Percentiles rank a stretch among this genome's conserved stretches.
Evolutionary conservation across 2,888 invertebrate species (phyloP).

Genomic region (Chouioia cunea): DNA sequence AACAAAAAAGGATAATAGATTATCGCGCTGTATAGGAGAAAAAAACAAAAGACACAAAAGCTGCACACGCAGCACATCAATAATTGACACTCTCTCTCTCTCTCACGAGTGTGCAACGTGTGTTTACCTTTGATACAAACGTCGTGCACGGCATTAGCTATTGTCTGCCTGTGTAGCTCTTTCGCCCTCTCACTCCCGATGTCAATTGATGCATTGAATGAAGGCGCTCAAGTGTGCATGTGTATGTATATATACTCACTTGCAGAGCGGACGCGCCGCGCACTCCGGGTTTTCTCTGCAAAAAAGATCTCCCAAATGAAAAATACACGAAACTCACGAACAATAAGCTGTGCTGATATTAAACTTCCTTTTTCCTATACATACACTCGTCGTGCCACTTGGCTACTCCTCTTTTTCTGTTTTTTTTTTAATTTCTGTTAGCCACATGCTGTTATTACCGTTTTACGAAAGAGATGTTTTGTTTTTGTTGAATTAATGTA

Average conservation of each 20-base stretch:
- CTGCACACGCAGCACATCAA: not conserved
- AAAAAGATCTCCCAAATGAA: slow-evolving; percentile 17
- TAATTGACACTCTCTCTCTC: slow-evolving; percentile 1
- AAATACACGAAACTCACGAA: slow-evolving; percentile 40
- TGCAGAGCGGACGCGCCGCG: too few species aligned
- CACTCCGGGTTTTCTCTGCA: too few species aligned
- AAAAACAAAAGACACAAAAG: too few species aligned
- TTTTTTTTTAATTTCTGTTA: too few species aligned
- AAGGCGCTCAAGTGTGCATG: slow-evolving; percentile 16
- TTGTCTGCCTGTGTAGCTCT: not conserved
- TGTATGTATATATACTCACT: not conserved
- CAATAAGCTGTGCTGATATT: slow-evolving; percentile 37
- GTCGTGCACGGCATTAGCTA: not conserved
- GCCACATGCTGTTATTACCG: too few species aligned
- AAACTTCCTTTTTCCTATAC: slow-evolving; percentile 20
- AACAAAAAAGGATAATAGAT: too few species aligned
- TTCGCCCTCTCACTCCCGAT: slow-evolving; percentile 6
- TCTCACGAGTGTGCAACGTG: not conserved
- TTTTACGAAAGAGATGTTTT: too few species aligned
- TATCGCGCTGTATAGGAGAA: too few species aligned
- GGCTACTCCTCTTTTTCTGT: too few species aligned
- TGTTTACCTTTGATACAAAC: slow-evolving; percentile 22
- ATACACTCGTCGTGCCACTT: too few species aligned
- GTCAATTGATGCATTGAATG: slow-evolving; percentile 42
- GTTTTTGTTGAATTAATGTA: slow-evolving; percentile 5